Evolutionary conservation across 2,888 invertebrate genomes (phyloP), one percentile per base, ranked within the genome.

Genomic region (Blera fallax): DNA sequence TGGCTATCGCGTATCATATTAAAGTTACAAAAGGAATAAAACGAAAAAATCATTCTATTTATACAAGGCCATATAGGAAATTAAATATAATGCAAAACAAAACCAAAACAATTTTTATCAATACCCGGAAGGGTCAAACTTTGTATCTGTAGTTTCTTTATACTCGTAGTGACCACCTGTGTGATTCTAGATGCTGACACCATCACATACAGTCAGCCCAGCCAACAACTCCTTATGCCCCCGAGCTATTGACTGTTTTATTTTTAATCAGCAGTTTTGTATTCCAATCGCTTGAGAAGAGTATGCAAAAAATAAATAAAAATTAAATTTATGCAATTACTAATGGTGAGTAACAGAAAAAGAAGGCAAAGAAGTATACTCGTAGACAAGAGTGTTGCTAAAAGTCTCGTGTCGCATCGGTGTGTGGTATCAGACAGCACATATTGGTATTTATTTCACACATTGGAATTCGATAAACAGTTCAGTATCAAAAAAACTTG

Each of bases 181-280:
- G 24, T 0, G 32, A 10, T 60, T 62, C 16, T 65, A 40, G 48
- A 56, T 32, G 52, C 32, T 43, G 58, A 77, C 45, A 69, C 67
- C 40, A 10, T 4, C 52, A 6, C 62, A 40, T 2, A 16, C 11
- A 18, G 7, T 16, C 43, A 40, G 52, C 50, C 11, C 10, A 78
- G 58, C 50, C 14, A n/a, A 18, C 16, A 79, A 21, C 45, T 56
- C 54, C 37, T 16, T 54, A 54, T 69, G 27, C 34, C 37, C 37
- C 29, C 7, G 37, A 69, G 27, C 52, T 34, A 24, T 69, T 67
- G n/a, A 27, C 3, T 56, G 48, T 48, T 52, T 48, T 54, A 16
- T 56, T 64, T 70, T 60, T 80, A 84, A 84, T 84, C 21, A 84
- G 74, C 84, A 74, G 7, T 70, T 84, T 80, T 14, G 70, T 84